Evolutionary conservation across 2,888 invertebrate genomes (phyloP).

Genomic region (Megamerina dolium): DNA sequence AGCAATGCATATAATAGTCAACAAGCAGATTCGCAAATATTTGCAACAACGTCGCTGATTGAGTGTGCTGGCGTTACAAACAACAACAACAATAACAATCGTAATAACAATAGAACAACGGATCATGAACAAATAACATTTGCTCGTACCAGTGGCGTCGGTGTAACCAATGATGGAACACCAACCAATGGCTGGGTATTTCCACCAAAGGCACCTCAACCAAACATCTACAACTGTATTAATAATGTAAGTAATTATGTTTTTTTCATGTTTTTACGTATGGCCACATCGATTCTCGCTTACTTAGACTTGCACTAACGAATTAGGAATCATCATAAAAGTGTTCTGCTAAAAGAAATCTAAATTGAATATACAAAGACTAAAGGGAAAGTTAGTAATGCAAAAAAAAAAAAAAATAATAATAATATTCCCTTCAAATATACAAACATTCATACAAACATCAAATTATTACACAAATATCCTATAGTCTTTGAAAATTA

Average conservation of each 20-base stretch:
- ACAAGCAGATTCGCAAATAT: slow-evolving; percentile 22
- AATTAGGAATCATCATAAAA: no score
- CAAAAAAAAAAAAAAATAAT: no score
- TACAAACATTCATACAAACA: no score
- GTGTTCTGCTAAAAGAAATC: no score
- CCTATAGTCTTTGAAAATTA: no score
- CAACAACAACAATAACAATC: slow-evolving; percentile 19
- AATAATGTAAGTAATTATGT: slow-evolving; percentile 58
- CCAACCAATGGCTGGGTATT: slow-evolving; percentile 64
- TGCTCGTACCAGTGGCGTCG: slow-evolving; percentile 27
- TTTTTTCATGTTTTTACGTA: no score
- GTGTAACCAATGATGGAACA: slow-evolving; percentile 47
- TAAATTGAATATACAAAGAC: no score
- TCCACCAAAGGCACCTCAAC: slow-evolving; percentile 72
- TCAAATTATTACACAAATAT: no score
- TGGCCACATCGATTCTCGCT: no score
- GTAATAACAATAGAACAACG: slow-evolving; percentile 18
- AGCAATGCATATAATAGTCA: slow-evolving; percentile 29
- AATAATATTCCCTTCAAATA: no score
- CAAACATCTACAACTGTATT: slow-evolving; percentile 60
- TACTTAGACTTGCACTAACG: no score
- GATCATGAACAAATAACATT: slow-evolving; percentile 27
- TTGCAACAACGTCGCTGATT: slow-evolving; percentile 20
- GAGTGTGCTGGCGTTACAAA: slow-evolving; percentile 20
- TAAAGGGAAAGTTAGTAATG: no score